These are phyloP conservation scores for Equus przewalskii DNA, from an alignment of 2,113 vertebrate species.

Conservation along the genomic window DNA sequence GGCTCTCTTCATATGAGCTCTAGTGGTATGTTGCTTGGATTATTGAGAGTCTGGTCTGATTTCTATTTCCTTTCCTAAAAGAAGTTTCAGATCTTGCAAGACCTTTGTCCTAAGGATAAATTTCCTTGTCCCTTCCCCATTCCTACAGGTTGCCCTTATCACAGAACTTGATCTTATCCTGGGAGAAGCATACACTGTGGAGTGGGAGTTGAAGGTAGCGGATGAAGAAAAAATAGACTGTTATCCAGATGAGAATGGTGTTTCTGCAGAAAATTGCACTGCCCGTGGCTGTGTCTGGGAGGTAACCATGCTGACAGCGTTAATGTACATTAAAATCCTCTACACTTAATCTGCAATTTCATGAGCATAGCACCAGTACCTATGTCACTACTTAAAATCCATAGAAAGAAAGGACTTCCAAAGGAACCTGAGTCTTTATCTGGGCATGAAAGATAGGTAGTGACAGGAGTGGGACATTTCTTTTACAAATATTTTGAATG, in stretches of 20 bases:
- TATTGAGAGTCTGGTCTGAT: not conserved
- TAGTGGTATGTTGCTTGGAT: not conserved
- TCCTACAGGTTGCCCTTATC: slow-evolving; percentile 74
- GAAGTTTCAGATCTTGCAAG: not conserved
- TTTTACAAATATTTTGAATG: not conserved
- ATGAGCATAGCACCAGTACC: not conserved
- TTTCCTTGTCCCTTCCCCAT: not conserved
- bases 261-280: slow-evolving; percentile 14
- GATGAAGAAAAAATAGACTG: slow-evolving; percentile 80
- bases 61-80: not conserved
- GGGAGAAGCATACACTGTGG: slow-evolving; percentile 69
- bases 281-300: slow-evolving; percentile 80
- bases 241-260: slow-evolving; percentile 69
- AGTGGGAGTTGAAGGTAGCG: slow-evolving; percentile 3
- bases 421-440: not conserved
- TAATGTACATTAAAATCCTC: accelerated
- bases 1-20: not conserved
- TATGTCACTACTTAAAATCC: not conserved
- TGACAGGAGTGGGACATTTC: too few relatives aligned
- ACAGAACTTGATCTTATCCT: slow-evolving; percentile 59
- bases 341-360: accelerated
- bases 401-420: not conserved
- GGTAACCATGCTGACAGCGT: not conserved
- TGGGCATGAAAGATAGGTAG: not conserved
- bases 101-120: not conserved